Evolutionary conservation across 1,140 invertebrate genomes (phyloP), one percentile per base, ranked within the genome.

Genomic region (Papilio glaucus): DNA sequence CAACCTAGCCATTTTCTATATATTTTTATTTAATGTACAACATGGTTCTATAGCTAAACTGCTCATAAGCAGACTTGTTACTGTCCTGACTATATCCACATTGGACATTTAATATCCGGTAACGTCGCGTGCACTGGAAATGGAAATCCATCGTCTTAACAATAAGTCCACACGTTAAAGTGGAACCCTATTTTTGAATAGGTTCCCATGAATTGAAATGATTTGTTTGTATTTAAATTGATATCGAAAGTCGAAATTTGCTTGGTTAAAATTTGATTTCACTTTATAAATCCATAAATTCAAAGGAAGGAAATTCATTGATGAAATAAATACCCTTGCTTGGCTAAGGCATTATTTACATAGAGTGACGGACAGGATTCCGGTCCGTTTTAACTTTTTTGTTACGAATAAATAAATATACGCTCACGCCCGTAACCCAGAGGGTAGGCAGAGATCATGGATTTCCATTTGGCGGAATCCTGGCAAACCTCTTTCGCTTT

Each of bases 21-120:
- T n/a, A n/a, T n/a, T n/a, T n/a, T n/a, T n/a, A n/a, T n/a, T n/a
- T n/a, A n/a, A n/a, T n/a, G n/a, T n/a, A n/a, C n/a, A n/a, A n/a
- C n/a, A n/a, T n/a, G n/a, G 15, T 9, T 49, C 6, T 49, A 49
- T 18, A 7, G 18, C n/a, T 9, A 1, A 2, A 5, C 45, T 49
- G 45, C 45, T 45, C 15, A 49, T 49, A 8, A 21, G 15, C 9
- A 45, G 42, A 49, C 45, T 49, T 49, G 15, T 49, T 18, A 49
- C 45, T 49, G 18, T 21, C 7, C 45, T 18, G 1, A 21, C 7
- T 2, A 21, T 41, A 41, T 49, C 45, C 15, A 49, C 45, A 18
- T 49, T 49, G 45, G 45, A 49, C 45, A 49, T 49, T 49, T 49
- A 49, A 49, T 49, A 49, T 49, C 45, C 45, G 45, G 15, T 49